These are phyloP conservation scores for Phyllostomus hastatus DNA, from an alignment of 2,113 vertebrate species.

Conservation along the genomic window DNA sequence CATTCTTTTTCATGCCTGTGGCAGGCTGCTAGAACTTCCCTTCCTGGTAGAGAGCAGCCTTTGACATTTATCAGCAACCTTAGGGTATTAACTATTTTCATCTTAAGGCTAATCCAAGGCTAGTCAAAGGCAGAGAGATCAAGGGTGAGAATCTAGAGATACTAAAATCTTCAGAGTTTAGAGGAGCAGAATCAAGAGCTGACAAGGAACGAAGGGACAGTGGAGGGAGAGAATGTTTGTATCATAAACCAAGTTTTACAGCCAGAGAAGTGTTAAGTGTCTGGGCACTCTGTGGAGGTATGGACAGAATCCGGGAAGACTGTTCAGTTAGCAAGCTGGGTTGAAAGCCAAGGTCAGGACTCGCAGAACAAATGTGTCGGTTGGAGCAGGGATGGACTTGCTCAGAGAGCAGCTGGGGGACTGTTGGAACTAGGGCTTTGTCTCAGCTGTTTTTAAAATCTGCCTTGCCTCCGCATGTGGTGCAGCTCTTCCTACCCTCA, in stretches of 20 bases:
- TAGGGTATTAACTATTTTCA: not conserved
- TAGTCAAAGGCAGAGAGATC: not conserved
- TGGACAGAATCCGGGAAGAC: not conserved
- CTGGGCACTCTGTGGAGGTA: not conserved
- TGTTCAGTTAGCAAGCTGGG: not conserved
- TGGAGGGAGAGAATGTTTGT: not conserved
- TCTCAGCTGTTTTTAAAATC: not conserved
- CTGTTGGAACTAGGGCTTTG: not conserved
- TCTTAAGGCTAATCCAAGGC: not conserved
- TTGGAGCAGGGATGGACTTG: not conserved
- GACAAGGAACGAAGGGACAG: not conserved
- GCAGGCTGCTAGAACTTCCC: not conserved
- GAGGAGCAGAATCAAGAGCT: not conserved
- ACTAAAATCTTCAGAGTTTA: not conserved
- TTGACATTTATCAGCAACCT: not conserved
- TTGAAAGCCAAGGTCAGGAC: not conserved
- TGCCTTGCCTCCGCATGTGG: not conserved
- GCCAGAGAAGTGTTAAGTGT: not conserved
- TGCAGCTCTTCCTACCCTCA: not conserved
- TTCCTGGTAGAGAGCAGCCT: not conserved
- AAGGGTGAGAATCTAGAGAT: not conserved
- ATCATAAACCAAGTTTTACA: not conserved
- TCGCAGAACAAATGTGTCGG: not conserved
- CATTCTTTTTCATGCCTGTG: not conserved
- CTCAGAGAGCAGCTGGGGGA: not conserved